Conservation (phyloP, 2,888 invertebrate genomes). For the Hipparchia sbordonii region DNA sequence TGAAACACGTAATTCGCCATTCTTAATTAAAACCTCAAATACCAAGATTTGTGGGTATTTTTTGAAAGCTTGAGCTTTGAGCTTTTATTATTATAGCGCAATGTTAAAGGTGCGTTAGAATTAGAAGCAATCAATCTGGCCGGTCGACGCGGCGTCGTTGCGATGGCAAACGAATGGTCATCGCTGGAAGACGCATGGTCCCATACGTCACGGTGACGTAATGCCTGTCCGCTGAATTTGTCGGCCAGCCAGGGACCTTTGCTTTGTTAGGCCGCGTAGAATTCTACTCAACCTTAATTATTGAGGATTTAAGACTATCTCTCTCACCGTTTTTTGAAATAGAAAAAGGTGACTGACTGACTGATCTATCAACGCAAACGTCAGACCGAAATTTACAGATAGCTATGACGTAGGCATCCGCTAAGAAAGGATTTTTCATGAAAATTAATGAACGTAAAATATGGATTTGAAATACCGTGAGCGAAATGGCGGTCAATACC, state of each 20-base stretch:
- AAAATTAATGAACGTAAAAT: too few relatives aligned
- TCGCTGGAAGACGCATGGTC: conserved; percentile 71
- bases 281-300: neutral
- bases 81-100: neutral
- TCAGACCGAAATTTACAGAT: too few relatives aligned
- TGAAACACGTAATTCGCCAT: too few relatives aligned
- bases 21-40: too few relatives aligned
- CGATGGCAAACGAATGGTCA: conserved; percentile 71
- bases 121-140: conserved; percentile 56
- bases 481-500: too few relatives aligned
- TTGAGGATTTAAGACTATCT: neutral
- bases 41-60: too few relatives aligned
- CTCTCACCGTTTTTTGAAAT: neutral
- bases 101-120: conserved; percentile 7
- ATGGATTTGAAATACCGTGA: too few relatives aligned
- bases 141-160: conserved; percentile 50
- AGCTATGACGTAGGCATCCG: too few relatives aligned
- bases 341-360: too few relatives aligned
- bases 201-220: conserved; percentile 59
- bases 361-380: too few relatives aligned
- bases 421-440: too few relatives aligned
- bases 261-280: neutral
- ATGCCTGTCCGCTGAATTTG: conserved; percentile 18
- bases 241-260: neutral
- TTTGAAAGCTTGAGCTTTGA: too few relatives aligned